Base-by-base conservation (phyloP, 1,140 invertebrate genomes). In the Penaeus japonicus region DNA sequence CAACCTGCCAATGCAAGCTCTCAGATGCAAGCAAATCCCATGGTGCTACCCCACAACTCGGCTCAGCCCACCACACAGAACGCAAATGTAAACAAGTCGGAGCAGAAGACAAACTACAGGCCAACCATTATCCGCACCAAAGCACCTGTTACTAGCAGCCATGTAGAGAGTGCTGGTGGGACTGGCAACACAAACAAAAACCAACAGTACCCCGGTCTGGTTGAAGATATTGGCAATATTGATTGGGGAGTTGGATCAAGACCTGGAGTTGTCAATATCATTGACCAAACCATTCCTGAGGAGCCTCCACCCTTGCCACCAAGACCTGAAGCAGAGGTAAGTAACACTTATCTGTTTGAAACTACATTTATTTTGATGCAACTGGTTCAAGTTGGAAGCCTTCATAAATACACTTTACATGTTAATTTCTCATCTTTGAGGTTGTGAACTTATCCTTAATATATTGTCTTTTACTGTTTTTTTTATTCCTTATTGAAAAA, bases 121-220 rank as follows among this genome's bases (percentile, higher is more conserved):
- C 79, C 86, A 12, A 88, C 86, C 35, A 88, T 88, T 59, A 88
- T 88, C 62, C 86, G 86, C 55, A 79, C 86, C 20, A 88, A 88
- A 73, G 65, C 80, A 55, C 80, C 86, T 53, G 86, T 88, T 24
- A 79, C 79, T 1, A 88, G 86, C 39, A 35, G 57, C 62, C 80
- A 83, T 15, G 80, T 88, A 10, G 86, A 82, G 39, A 82, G 79
- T 75, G 86, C 86, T 53, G 86, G 86, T 18, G 86, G 80, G 35
- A 87, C 39, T 79, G 55, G 24, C 57, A 47, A 80, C 54, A 80
- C 24, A 22, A 83, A 39, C 4, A 83, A 39, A 39, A 39, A 39
- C 12, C 39, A 39, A 10, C 39, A 39, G 12, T 39, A 39, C 39
- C 1, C 39, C 30, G 65, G 15, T 59, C 27, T 65, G 15, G 57